A percentile compares a stretch with the other conserved stretches of the same genome.
Evolutionary conservation across 1,140 invertebrate species (phyloP).

Genomic region (Drosophila teissieri): DNA sequence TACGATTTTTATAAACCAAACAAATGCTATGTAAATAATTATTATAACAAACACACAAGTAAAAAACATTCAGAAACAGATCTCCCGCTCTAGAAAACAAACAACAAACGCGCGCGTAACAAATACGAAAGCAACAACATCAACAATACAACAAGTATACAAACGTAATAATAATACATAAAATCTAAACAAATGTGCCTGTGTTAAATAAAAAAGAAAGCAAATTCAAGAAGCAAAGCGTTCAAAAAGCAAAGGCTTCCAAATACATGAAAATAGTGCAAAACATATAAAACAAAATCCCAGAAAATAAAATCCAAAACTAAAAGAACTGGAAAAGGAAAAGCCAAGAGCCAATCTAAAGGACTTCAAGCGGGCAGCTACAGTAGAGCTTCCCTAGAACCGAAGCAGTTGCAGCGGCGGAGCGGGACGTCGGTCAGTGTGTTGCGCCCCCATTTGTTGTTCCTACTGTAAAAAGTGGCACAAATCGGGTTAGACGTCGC

Average conservation of each 20-base stretch:
- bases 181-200: slow-evolving; percentile 82
- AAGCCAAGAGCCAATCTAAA: not conserved
- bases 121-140: slow-evolving; percentile 9
- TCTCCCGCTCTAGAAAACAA: slow-evolving; percentile 35
- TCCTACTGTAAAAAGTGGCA: slow-evolving; percentile 84
- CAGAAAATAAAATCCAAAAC: slow-evolving; percentile 7
- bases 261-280: slow-evolving; percentile 63
- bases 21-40: slow-evolving; percentile 76
- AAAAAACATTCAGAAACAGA: slow-evolving; percentile 31
- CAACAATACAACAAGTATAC: slow-evolving; percentile 65
- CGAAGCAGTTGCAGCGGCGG: slow-evolving; percentile 22
- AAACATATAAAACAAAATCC: slow-evolving; percentile 25
- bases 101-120: slow-evolving; percentile 53
- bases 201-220: slow-evolving; percentile 53
- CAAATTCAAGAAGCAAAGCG: slow-evolving; percentile 19
- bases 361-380: slow-evolving; percentile 51
- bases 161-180: slow-evolving; percentile 70
- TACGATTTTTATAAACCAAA: slow-evolving; percentile 79
- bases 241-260: slow-evolving; percentile 51
- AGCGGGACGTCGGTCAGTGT: slow-evolving; percentile 54
- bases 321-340: slow-evolving; percentile 4
- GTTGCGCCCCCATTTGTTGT: slow-evolving; percentile 73
- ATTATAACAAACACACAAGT: slow-evolving; percentile 28
- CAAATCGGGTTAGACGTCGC: slow-evolving; percentile 85
- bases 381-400: slow-evolving; percentile 24